These are phyloP conservation scores for Omphaloscelis lunosa DNA, from an alignment of 2,888 invertebrate genomes.

Conservation along the genomic window DNA sequence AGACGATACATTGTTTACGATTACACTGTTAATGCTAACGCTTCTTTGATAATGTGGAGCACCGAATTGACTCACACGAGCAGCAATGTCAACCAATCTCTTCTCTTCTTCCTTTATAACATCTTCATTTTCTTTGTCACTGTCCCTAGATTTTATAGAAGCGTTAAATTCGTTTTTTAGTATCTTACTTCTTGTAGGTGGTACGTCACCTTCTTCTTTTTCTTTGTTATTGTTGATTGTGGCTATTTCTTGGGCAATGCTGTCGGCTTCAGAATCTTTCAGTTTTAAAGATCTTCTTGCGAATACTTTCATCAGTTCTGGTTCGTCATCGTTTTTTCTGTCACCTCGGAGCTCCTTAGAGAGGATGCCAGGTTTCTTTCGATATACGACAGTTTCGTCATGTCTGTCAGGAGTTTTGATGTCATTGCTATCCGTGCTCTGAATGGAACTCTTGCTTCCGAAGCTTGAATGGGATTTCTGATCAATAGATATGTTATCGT, in stretches of 20 bases:
- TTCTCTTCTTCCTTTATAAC: conserved; percentile 79
- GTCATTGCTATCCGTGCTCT: conserved; percentile 87
- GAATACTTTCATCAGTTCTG: conserved; percentile 95
- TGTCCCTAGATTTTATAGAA: conserved; percentile 92
- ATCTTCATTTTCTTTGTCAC: conserved; percentile 93
- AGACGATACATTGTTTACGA: conserved; percentile 52
- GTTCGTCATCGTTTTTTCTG: conserved; percentile 92
- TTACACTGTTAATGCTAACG: conserved; percentile 85
- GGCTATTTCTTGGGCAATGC: conserved; percentile 90
- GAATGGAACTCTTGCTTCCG: conserved; percentile 88
- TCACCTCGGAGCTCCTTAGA: conserved; percentile 83
- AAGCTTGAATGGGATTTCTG: conserved; percentile 88
- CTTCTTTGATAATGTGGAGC: conserved; percentile 86
- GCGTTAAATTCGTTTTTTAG: conserved; percentile 88
- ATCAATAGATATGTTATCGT: conserved; percentile 87
- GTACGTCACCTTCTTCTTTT: conserved; percentile 79
- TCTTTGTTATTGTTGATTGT: conserved; percentile 82
- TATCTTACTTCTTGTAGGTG: conserved; percentile 80
- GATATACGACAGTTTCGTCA: conserved; percentile 89
- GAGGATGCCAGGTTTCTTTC: conserved; percentile 90
- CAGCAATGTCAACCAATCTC: conserved; percentile 85
- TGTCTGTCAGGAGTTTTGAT: conserved; percentile 83
- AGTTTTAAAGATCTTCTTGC: conserved; percentile 95
- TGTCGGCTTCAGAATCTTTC: conserved; percentile 93
- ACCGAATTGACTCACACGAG: conserved; percentile 87